Conservation (phyloP, 2,888 invertebrate species). For the Apodemia zela region DNA sequence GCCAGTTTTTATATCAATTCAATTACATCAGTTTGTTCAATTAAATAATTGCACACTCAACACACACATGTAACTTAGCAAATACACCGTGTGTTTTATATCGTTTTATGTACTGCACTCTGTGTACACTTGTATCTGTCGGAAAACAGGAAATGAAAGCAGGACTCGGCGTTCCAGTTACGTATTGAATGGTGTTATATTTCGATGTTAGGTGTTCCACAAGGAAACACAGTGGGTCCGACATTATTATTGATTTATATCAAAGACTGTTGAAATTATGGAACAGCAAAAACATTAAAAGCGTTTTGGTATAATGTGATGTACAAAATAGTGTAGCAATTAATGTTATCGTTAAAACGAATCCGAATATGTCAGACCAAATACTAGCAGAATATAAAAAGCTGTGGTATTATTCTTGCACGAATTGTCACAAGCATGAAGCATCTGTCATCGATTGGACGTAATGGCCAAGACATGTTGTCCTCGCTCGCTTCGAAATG, state of each 20-base stretch:
- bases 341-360: neutral
- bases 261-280: neutral
- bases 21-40: too few relatives aligned
- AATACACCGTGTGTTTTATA: neutral
- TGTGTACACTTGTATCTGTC: neutral
- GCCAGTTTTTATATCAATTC: too few relatives aligned
- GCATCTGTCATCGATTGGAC: too few relatives aligned
- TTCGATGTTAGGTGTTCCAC: constrained; percentile 13
- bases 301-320: too few relatives aligned
- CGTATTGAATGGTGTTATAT: constrained; percentile 5
- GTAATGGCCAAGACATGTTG: too few relatives aligned
- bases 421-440: too few relatives aligned
- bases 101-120: neutral
- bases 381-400: neutral
- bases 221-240: neutral
- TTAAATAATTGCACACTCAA: too few relatives aligned
- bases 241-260: constrained; percentile 1
- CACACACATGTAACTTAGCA: too few relatives aligned
- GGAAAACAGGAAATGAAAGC: constrained; percentile 12
- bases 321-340: neutral
- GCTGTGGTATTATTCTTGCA: neutral
- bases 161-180: constrained; percentile 12
- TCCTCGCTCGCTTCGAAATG: too few relatives aligned
- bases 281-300: too few relatives aligned
- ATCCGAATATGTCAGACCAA: neutral